Percentiles rank a stretch among this genome's conserved stretches.
These are phyloP conservation scores for Selenia dentaria DNA, from an alignment of 2,888 invertebrate species.

Conservation along the genomic window DNA sequence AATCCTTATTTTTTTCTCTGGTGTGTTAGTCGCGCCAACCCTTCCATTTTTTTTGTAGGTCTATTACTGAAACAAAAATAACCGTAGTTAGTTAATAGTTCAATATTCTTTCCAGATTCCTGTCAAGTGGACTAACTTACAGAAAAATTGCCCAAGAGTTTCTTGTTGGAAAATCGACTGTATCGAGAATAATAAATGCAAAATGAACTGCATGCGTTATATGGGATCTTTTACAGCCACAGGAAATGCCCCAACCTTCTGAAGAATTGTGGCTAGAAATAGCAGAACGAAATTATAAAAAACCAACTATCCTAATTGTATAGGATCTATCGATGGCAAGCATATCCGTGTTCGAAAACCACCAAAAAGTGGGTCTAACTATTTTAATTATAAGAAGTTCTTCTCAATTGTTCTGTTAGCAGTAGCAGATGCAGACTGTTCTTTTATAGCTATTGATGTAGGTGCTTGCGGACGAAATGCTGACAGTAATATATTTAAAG, in stretches of 20 bases:
- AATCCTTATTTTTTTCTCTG: constrained; percentile 39
- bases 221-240: constrained; percentile 21
- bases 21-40: constrained; percentile 41
- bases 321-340: constrained; percentile 13
- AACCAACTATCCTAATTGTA: constrained; percentile 15
- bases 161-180: constrained; percentile 27
- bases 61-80: constrained; percentile 40
- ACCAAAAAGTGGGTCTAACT: constrained; percentile 13
- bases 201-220: constrained; percentile 22
- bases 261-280: constrained; percentile 13
- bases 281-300: constrained; percentile 12
- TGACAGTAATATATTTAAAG: constrained; percentile 17
- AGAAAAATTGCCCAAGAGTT: constrained; percentile 26
- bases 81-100: constrained; percentile 11
- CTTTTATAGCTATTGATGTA: constrained; percentile 17
- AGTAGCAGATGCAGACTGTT: constrained; percentile 18
- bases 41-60: constrained; percentile 46
- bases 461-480: constrained; percentile 19
- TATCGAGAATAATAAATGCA: constrained; percentile 23
- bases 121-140: constrained; percentile 23
- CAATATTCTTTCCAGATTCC: constrained; percentile 26
- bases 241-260: constrained; percentile 14
- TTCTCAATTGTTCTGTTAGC: constrained; percentile 21
- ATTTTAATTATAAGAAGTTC: constrained; percentile 23
- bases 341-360: constrained; percentile 8